phyloP scores from a whole-genome alignment of 2,888 invertebrate species.

The Cheilosia urbana region DNA sequence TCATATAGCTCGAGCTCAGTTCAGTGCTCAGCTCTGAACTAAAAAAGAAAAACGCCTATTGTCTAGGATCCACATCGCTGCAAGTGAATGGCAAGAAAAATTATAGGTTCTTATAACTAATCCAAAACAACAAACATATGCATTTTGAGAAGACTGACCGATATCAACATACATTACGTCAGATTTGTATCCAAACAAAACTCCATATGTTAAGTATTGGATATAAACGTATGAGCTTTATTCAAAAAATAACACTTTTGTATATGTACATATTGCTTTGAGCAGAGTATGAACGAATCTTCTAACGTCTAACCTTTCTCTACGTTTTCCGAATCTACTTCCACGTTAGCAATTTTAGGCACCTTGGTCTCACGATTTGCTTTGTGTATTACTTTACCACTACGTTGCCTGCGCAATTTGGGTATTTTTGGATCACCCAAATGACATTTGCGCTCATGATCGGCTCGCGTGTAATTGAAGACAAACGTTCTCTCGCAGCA shows the following conservation, averaged over 20 bases:
- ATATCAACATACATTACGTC: too few relatives aligned
- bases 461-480: constrained; percentile 59
- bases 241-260: constrained; percentile 4
- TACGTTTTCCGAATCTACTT: not conserved
- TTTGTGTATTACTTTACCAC: not conserved
- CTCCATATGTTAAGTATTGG: too few relatives aligned
- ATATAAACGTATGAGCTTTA: constrained; percentile 7
- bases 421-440: constrained; percentile 22
- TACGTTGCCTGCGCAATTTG: not conserved
- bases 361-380: not conserved
- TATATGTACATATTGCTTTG: constrained; percentile 30
- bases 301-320: not conserved
- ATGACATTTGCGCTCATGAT: constrained; percentile 62
- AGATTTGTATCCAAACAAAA: too few relatives aligned
- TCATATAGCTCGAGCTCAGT: too few relatives aligned
- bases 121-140: too few relatives aligned
- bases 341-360: not conserved
- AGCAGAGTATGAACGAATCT: not conserved
- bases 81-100: too few relatives aligned
- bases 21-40: too few relatives aligned
- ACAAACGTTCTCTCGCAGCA: constrained; percentile 57
- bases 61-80: too few relatives aligned
- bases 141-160: too few relatives aligned
- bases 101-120: too few relatives aligned
- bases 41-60: too few relatives aligned